A percentile compares a stretch with the other conserved stretches of the same genome.
These are phyloP conservation scores for Strigamia maritima DNA, from an alignment of 2,888 invertebrate species.

Conservation along the genomic window DNA sequence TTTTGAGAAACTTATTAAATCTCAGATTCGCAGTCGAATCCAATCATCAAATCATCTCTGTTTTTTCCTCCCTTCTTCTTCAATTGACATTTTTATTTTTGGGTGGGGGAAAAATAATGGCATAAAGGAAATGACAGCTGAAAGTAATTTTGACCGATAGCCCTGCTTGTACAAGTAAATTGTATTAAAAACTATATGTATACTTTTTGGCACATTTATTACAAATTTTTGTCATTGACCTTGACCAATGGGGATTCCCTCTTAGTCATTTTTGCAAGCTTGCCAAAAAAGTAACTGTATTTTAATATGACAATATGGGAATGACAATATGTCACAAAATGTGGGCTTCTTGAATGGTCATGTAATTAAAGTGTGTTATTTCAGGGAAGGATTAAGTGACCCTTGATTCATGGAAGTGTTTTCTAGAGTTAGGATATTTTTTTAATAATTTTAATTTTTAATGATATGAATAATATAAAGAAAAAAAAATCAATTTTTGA, in stretches of 20 bases:
- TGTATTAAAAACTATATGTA: neutral
- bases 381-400: neutral
- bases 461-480: too few species aligned
- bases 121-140: neutral
- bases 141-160: neutral
- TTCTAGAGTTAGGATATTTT: too few species aligned
- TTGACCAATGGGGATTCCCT: slow-evolving; percentile 16
- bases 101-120: neutral
- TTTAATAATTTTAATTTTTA: too few species aligned
- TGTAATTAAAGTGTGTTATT: neutral
- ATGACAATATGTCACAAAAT: neutral
- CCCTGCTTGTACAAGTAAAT: neutral
- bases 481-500: too few species aligned
- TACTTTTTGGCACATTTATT: neutral
- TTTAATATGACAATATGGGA: neutral
- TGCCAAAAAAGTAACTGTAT: neutral
- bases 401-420: neutral
- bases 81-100: slow-evolving; percentile 1
- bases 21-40: neutral
- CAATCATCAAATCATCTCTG: neutral
- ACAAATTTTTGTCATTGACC: neutral
- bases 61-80: neutral
- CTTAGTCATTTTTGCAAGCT: neutral
- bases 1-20: neutral
- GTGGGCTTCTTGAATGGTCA: neutral